Percentiles rank a stretch among this genome's conserved stretches.
Evolutionary conservation across 2,797 vertebrate species (phyloP).

Genomic region (Phrynocephalus forsythii): DNA sequence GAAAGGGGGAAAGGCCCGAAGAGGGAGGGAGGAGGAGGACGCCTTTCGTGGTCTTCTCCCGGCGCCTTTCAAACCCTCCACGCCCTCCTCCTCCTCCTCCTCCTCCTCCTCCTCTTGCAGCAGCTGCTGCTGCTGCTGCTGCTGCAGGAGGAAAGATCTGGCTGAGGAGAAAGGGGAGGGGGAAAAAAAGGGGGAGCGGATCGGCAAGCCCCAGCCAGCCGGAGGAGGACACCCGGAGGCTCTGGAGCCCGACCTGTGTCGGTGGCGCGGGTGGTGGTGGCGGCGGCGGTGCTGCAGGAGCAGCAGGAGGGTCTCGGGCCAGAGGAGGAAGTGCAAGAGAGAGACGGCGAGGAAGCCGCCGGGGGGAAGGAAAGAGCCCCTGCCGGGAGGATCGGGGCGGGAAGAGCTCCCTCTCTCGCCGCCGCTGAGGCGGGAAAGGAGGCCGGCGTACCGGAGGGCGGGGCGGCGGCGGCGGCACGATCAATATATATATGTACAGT

Average conservation of each 20-base stretch:
- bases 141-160: background rate
- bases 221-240: too few species aligned
- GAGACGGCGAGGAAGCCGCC: background rate
- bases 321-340: conserved; percentile 28
- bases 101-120: background rate
- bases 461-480: background rate
- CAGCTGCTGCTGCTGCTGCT: background rate
- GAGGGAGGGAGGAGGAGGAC: background rate
- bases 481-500: too few species aligned
- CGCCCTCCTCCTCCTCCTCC: background rate
- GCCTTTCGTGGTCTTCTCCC: background rate
- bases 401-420: background rate
- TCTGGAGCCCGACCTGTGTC: background rate
- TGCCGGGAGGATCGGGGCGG: background rate
- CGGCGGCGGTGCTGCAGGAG: conserved; percentile 25
- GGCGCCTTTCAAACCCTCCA: background rate
- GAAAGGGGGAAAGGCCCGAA: background rate
- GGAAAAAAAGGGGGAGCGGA: too few species aligned
- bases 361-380: too few species aligned
- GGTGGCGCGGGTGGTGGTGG: conserved; percentile 10
- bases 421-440: background rate
- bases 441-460: too few species aligned
- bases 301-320: conserved; percentile 28
- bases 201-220: background rate
- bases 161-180: background rate